phyloP scores from a whole-genome alignment of 1,140 invertebrate genomes.

The Drosophila micromelanica region DNA sequence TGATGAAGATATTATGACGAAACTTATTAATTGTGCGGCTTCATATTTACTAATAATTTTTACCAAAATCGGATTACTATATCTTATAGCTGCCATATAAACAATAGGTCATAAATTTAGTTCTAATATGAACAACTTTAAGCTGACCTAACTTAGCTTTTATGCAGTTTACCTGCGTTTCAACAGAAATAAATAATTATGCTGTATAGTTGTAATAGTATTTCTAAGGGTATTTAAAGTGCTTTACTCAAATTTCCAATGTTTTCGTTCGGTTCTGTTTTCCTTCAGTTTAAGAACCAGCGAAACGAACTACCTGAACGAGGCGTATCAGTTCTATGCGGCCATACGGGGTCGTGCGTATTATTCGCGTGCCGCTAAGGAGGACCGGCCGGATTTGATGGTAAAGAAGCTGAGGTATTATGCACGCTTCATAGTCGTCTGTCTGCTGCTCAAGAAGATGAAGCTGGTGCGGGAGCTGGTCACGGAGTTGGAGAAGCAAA shows the following conservation, averaged over 20 bases:
- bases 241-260: not conserved
- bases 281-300: constrained; percentile 93
- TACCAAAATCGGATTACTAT: too few species aligned
- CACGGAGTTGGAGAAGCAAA: constrained; percentile 94
- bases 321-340: constrained; percentile 98
- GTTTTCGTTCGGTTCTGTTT: not conserved
- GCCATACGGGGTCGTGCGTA: constrained; percentile 97
- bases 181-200: too few species aligned
- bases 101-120: not conserved
- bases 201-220: too few species aligned
- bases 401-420: constrained; percentile 99
- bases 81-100: too few species aligned
- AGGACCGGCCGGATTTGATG: constrained; percentile 97
- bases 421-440: constrained; percentile 98
- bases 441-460: constrained; percentile 96
- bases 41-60: too few species aligned
- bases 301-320: constrained; percentile 97
- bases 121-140: not conserved
- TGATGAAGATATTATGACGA: too few species aligned
- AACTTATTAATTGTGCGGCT: too few species aligned
- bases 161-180: too few species aligned
- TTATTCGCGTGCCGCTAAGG: constrained; percentile 96
- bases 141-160: too few species aligned
- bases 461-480: constrained; percentile 96
- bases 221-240: too few species aligned